Evolutionary conservation across 2,888 invertebrate genomes (phyloP), one percentile per base, ranked within the genome.

Genomic region (Clanis bilineata): DNA sequence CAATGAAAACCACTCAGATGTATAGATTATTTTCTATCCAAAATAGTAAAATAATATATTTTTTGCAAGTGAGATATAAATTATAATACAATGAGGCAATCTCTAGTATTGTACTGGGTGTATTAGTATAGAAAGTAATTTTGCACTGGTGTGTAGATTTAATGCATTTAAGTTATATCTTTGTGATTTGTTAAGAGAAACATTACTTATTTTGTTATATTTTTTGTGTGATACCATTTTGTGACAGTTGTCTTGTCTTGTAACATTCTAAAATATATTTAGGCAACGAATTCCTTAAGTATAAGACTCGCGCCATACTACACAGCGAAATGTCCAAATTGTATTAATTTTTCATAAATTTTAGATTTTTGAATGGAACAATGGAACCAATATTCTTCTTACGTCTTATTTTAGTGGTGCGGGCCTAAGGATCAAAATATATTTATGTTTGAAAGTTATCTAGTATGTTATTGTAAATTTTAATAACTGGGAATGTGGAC

Each of bases 61-160:
- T 25, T 25, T 25, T 25, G 25, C 25, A 25, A 25, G 25, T 6
- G 25, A 25, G 25, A 4, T 25, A 25, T 10, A 4, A 15, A 38
- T 36, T 22, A 3, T 18, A 38, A 39, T 39, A 56, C 7, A 5
- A 45, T 45, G 15, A 22, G 23, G 45, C 36, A 57, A 45, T 23
- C 18, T 36, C 23, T 45, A 10, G 7, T 57, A 55, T 56, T 32
- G 39, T 55, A 45, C 9, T 54, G 55, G 44, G 44, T 56, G 59
- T 61, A 58, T 51, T 62, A 59, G 60, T 58, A 41, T 58, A 62
- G 54, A 18, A 28, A 4, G 56, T 57, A 55, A 56, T 57, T 51
- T 57, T 62, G 54, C 58, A 56, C 57, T 23, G 41, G 47, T 15
- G 47, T 58, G 47, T 45, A 39, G 23, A 18, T 18, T 47, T 58